Evolutionary conservation across 2,888 invertebrate genomes (phyloP), one percentile per base, ranked within the genome.

Genomic region (Corythucha ciliata): DNA sequence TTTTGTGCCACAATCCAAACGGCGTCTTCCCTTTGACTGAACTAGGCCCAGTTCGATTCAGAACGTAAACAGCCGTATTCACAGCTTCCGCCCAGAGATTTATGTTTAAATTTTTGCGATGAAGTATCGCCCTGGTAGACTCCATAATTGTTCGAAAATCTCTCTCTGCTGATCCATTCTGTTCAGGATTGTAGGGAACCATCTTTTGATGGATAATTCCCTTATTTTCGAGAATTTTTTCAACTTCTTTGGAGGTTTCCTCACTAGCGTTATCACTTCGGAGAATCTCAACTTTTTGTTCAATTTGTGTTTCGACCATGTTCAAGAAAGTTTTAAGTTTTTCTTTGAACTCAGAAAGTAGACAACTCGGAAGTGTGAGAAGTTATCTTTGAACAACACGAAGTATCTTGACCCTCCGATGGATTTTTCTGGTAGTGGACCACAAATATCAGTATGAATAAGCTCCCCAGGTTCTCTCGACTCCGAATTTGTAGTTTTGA

Each of bases 231-330:
- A n/a, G n/a, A n/a, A n/a, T n/a, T n/a, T n/a, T n/a, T n/a, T 55
- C 22, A 22, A 49, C 49, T 33, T 42, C 42, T 32, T 14, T 29
- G 33, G 62, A 63, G 49, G 61, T 62, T 37, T 64, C 63, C 55
- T 65, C 62, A 26, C 58, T 60, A 8, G 62, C 62, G 57, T 63
- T 64, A 47, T 64, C 63, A 52, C 60, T 64, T 20, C 62, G 41
- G 20, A 64, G 46, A 46, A 63, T 62, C 48, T 60, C 60, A 5
- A 65, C 57, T 6, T 53, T 51, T 56, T 64, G 60, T n/a, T 62
- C 61, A 52, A 64, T 55, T n/a, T n/a, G n/a, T 34, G 37, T 61
- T 59, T 48, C 44, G 57, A 48, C 52, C 59, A 59, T 39, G 21
- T 37, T 39, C 25, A 48, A 37, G 21, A 48, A 48, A 14, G 37